These are phyloP conservation scores for Valencia hispanica DNA, from an alignment of 2,797 vertebrate species.

Conservation along the genomic window DNA sequence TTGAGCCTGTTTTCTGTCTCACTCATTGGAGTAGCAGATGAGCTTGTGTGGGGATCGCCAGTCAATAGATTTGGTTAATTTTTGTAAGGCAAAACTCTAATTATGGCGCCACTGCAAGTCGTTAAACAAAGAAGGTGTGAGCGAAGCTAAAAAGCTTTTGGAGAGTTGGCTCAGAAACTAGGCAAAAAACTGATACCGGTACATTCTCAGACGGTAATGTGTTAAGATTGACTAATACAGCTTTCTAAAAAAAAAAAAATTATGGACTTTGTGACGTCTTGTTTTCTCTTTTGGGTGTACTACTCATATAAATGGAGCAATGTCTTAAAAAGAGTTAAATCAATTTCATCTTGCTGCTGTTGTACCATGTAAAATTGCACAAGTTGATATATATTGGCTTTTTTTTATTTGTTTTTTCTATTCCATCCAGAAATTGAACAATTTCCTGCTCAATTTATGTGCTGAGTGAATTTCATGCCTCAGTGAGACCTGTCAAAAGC, in stretches of 20 bases:
- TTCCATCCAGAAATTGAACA: conserved; percentile 13
- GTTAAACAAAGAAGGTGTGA: neutral
- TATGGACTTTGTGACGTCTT: neutral
- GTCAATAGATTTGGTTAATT: no score
- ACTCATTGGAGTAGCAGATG: neutral
- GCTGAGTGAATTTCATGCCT: conserved; percentile 25
- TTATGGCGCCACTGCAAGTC: no score
- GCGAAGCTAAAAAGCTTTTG: neutral
- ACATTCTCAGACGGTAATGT: neutral
- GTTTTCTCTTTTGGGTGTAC: neutral
- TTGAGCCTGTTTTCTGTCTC: neutral
- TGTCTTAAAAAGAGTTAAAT: neutral
- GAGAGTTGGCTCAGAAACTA: neutral
- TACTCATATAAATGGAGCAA: neutral
- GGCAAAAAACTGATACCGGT: neutral
- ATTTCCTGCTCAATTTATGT: conserved; percentile 36
- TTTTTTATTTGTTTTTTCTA: neutral
- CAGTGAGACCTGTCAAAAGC: conserved; percentile 17
- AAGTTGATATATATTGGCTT: neutral
- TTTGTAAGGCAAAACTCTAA: no score
- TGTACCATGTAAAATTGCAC: conserved; percentile 5
- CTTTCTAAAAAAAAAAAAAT: no score
- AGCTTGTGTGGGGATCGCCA: neutral
- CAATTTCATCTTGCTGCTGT: conserved; percentile 8
- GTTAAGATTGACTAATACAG: neutral